A percentile compares a stretch with the other conserved stretches of the same genome.
phyloP scores from a whole-genome alignment of 2,888 invertebrate genomes.

The Clusia tigrina region DNA sequence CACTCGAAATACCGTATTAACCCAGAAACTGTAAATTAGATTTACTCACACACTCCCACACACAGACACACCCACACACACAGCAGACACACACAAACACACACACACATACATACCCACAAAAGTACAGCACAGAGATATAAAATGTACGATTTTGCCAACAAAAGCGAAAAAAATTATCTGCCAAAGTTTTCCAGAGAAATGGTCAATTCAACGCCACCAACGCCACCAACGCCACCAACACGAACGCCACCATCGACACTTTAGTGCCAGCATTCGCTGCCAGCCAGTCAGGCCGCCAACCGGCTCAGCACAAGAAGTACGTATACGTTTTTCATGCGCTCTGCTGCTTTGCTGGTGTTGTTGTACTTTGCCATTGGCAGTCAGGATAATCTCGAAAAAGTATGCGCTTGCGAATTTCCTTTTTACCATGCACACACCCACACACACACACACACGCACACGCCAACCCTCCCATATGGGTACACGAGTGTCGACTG shows the following conservation, averaged over 20 bases:
- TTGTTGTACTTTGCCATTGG: not conserved
- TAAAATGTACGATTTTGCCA: no score
- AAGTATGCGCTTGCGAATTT: conserved; percentile 19
- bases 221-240: no score
- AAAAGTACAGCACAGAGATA: no score
- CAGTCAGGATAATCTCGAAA: conserved; percentile 18
- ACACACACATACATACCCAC: not conserved
- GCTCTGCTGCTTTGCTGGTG: not conserved
- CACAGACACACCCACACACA: not conserved
- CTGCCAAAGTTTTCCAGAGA: not conserved
- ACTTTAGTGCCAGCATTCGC: conserved; percentile 3
- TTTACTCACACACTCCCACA: conserved; percentile 9
- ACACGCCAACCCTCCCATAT: no score
- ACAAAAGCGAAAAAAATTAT: not conserved
- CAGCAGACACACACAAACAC: not conserved
- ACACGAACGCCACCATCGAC: no score
- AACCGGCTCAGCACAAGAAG: no score
- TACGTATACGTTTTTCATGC: not conserved
- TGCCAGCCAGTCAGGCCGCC: no score
- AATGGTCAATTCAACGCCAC: conserved; percentile 8
- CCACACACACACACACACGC: conserved; percentile 11
- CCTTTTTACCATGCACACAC: conserved; percentile 8
- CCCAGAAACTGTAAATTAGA: conserved; percentile 20
- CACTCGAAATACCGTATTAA: conserved; percentile 17
- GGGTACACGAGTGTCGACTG: no score